These are phyloP conservation scores for Glaucopsyche alexis DNA, from an alignment of 2,888 invertebrate genomes.

Conservation along the genomic window DNA sequence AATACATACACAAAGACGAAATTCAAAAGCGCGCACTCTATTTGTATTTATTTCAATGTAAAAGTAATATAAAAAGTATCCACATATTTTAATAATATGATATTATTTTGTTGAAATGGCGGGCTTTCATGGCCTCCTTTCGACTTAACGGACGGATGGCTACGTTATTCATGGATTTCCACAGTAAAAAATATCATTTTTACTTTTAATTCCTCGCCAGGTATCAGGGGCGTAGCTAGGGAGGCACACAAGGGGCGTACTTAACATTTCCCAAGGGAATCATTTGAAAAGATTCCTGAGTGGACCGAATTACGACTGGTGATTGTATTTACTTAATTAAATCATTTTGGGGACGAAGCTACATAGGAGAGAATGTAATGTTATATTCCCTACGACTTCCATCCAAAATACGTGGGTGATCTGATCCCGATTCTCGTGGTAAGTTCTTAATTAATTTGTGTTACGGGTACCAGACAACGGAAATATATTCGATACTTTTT, in stretches of 20 bases:
- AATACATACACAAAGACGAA: neutral
- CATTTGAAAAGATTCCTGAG: neutral
- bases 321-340: neutral
- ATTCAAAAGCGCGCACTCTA: neutral
- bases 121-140: neutral
- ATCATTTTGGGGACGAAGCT: neutral
- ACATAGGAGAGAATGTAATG: no score
- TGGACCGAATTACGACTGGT: slow-evolving; percentile 2
- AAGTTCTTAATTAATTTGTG: no score
- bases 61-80: neutral
- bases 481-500: no score
- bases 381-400: no score
- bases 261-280: neutral
- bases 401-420: no score
- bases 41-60: neutral
- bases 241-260: neutral
- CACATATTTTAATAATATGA: neutral
- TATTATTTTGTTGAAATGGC: neutral
- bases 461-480: no score
- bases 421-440: no score
- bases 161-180: slow-evolving; percentile 5
- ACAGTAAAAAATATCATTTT: neutral
- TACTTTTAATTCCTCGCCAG: neutral
- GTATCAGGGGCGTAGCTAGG: neutral
- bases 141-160: neutral